Conservation (phyloP, 2,113 vertebrate genomes). For the Porphyrio hochstetteri region DNA sequence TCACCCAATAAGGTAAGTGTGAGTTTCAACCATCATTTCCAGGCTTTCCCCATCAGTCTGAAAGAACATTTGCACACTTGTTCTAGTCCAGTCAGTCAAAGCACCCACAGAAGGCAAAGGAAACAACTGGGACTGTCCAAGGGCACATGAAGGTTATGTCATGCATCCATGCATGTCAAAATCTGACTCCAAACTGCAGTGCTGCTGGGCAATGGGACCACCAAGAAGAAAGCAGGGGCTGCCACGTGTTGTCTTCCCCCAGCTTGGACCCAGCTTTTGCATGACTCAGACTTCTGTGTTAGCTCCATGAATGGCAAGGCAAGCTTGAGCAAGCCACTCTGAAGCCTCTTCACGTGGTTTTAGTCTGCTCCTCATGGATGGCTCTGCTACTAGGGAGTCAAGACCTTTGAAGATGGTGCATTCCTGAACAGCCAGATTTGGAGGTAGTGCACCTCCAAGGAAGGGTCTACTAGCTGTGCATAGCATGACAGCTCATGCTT, state of each 20-base stretch:
- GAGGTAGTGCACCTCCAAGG: background rate
- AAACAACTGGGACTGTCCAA: rapidly evolving
- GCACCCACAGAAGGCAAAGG: background rate
- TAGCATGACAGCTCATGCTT: background rate
- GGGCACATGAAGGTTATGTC: rapidly evolving
- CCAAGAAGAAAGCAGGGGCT: background rate
- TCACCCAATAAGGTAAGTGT: background rate
- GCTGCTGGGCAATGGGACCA: background rate
- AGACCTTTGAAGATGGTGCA: background rate
- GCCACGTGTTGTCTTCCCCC: background rate
- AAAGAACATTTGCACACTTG: background rate
- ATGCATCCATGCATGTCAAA: rapidly evolving
- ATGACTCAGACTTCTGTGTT: rapidly evolving
- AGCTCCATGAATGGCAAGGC: background rate
- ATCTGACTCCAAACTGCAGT: background rate
- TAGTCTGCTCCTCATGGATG: background rate
- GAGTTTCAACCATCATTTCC: background rate
- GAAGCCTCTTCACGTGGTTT: background rate
- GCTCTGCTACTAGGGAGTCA: background rate
- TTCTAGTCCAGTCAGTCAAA: background rate
- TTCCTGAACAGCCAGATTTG: background rate
- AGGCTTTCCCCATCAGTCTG: background rate
- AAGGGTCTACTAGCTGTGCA: background rate
- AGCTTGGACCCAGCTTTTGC: background rate
- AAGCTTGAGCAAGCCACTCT: background rate